Percentiles rank a stretch among this genome's conserved stretches.
Evolutionary conservation across 2,797 vertebrate species (phyloP).

Genomic region (Chloroceryle amazona): DNA sequence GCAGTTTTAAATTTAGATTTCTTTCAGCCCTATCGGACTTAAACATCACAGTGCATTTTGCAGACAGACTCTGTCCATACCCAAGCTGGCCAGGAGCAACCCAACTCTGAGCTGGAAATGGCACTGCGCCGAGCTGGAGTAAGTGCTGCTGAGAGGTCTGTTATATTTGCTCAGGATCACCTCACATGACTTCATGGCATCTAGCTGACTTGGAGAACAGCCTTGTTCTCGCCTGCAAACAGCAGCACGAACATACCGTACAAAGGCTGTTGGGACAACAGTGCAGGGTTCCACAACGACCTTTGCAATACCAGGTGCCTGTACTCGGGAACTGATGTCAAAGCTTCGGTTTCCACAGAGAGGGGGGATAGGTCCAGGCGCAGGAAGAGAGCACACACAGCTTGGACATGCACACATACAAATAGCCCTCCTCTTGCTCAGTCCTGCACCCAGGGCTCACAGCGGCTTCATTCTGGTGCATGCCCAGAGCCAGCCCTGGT

Average conservation of each 20-base stretch:
- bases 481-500: neutral
- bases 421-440: neutral
- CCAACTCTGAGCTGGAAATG: neutral
- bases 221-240: neutral
- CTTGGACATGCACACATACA: fast-evolving
- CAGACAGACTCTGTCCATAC: neutral
- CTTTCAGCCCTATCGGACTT: neutral
- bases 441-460: fast-evolving
- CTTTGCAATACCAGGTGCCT: neutral
- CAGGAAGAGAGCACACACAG: fast-evolving
- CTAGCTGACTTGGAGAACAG: slow-evolving; percentile 55
- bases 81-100: neutral
- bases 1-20: neutral
- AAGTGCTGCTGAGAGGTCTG: slow-evolving; percentile 7
- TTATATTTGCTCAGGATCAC: slow-evolving; percentile 36
- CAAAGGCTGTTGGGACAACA: neutral
- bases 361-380: neutral
- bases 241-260: neutral
- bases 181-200: slow-evolving; percentile 29
- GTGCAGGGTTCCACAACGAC: neutral
- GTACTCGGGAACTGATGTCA: neutral
- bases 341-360: neutral
- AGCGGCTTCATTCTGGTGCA: fast-evolving
- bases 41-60: neutral
- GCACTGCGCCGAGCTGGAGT: neutral